Percentiles rank a stretch among this genome's conserved stretches.
Conservation (phyloP, 1,140 invertebrate genomes). For the Ceratina calcarata region DNA sequence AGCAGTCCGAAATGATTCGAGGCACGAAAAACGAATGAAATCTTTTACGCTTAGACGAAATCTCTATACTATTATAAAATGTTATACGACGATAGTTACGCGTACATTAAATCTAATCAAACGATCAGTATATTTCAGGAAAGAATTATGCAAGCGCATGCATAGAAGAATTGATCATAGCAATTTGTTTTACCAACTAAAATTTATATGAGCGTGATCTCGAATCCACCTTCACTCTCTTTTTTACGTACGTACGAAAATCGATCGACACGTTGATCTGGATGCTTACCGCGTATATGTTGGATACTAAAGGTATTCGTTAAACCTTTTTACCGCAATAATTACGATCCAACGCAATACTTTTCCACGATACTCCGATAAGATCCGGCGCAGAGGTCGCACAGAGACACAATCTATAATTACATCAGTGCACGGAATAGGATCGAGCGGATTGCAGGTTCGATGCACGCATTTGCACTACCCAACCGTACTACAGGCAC, state of each 20-base stretch:
- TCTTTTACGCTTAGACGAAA: not conserved
- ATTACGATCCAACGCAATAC: constrained; percentile 68
- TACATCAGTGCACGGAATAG: constrained; percentile 69
- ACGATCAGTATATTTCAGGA: constrained; percentile 1
- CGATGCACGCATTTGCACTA: constrained; percentile 44
- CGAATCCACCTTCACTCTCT: constrained; percentile 53
- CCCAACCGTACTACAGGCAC: not conserved
- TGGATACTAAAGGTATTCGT: constrained; percentile 4
- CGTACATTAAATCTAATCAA: not conserved
- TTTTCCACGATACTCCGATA: constrained; percentile 70
- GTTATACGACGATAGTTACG: not conserved
- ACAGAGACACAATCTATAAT: constrained; percentile 78
- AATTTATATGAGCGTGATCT: too few species aligned
- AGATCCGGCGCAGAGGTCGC: constrained; percentile 70
- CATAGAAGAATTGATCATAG: constrained; percentile 55
- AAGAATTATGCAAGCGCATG: constrained; percentile 31
- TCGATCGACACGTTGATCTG: constrained; percentile 54
- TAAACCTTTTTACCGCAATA: constrained; percentile 57
- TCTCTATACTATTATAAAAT: too few species aligned
- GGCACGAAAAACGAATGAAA: not conserved
- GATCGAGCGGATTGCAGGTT: constrained; percentile 23
- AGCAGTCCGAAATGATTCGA: too few species aligned
- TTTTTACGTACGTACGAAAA: constrained; percentile 25
- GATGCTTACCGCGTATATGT: constrained; percentile 29
- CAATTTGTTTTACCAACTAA: constrained; percentile 43